phyloP scores from a whole-genome alignment of 2,888 invertebrate genomes.

The Eledona agricola region DNA sequence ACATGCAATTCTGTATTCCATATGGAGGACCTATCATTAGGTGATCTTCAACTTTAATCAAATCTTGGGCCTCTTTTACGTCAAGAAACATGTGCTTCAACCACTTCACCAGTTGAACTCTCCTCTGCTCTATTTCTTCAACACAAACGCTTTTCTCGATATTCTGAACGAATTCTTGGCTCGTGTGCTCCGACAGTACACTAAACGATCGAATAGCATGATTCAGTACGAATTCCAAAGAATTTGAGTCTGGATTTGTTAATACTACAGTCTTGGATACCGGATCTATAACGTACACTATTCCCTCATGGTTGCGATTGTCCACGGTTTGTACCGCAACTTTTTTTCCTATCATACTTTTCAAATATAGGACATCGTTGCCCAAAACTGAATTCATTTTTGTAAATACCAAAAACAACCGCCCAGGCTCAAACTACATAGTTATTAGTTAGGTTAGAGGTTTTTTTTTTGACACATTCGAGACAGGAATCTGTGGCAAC shows the following conservation, averaged over 20 bases:
- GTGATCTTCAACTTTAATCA: constrained; percentile 57
- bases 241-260: constrained; percentile 1
- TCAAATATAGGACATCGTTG: constrained; percentile 49
- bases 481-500: too few relatives aligned
- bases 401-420: constrained; percentile 8
- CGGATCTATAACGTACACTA: constrained; percentile 57
- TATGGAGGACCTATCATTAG: constrained; percentile 60
- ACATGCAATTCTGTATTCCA: constrained; percentile 56
- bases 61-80: constrained; percentile 55
- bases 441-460: too few relatives aligned
- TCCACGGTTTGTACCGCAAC: constrained; percentile 51
- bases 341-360: constrained; percentile 52
- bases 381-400: constrained; percentile 45
- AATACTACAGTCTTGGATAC: constrained; percentile 55
- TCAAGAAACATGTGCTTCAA: constrained; percentile 56
- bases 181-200: constrained; percentile 43
- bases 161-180: constrained; percentile 38
- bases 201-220: constrained; percentile 52
- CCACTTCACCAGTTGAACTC: constrained; percentile 55
- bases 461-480: too few relatives aligned
- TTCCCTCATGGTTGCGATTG: constrained; percentile 47
- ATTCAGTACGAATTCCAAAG: constrained; percentile 42
- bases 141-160: constrained; percentile 1
- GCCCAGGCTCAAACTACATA: too few relatives aligned
- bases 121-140: constrained; percentile 38